Conservation (phyloP, 1,140 invertebrate species). For the Drosophila seguyi region DNA sequence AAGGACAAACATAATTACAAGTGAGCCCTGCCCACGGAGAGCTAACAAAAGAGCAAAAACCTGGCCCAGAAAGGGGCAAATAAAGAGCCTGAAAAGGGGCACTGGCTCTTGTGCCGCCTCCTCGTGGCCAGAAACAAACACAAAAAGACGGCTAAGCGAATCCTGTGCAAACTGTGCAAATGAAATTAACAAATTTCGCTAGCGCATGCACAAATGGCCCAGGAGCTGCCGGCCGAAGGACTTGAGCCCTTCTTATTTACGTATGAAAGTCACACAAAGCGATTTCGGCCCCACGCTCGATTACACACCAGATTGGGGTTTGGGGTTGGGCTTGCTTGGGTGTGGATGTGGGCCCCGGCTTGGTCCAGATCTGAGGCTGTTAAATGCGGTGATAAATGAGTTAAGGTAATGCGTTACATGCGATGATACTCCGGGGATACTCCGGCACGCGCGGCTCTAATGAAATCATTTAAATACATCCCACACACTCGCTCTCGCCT, state of each 20-base stretch:
- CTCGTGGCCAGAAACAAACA: constrained; percentile 34
- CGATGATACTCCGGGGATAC: constrained; percentile 58
- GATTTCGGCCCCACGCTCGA: constrained; percentile 69
- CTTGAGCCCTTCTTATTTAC: constrained; percentile 64
- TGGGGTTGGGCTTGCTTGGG: neutral
- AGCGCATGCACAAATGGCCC: constrained; percentile 60
- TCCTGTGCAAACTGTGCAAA: constrained; percentile 74
- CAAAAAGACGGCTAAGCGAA: constrained; percentile 30
- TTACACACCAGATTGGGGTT: constrained; percentile 60
- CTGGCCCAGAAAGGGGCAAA: constrained; percentile 29
- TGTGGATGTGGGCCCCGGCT: neutral
- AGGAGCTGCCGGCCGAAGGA: constrained; percentile 10
- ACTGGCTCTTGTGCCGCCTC: neutral
- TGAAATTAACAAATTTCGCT: constrained; percentile 80
- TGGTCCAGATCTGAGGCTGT: constrained; percentile 33
- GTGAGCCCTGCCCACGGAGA: constrained; percentile 47
- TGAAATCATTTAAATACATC: constrained; percentile 81
- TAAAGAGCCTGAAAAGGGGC: constrained; percentile 3
- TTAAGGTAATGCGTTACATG: constrained; percentile 78
- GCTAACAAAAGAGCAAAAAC: constrained; percentile 50
- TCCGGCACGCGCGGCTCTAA: constrained; percentile 70
- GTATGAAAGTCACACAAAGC: constrained; percentile 81
- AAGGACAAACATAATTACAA: constrained; percentile 82
- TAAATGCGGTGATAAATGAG: constrained; percentile 81
- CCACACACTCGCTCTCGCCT: constrained; percentile 32